Percentiles rank a stretch among this genome's conserved stretches.
Evolutionary conservation across 2,797 vertebrate species (phyloP).

Genomic region (Gymnothorax javanicus): DNA sequence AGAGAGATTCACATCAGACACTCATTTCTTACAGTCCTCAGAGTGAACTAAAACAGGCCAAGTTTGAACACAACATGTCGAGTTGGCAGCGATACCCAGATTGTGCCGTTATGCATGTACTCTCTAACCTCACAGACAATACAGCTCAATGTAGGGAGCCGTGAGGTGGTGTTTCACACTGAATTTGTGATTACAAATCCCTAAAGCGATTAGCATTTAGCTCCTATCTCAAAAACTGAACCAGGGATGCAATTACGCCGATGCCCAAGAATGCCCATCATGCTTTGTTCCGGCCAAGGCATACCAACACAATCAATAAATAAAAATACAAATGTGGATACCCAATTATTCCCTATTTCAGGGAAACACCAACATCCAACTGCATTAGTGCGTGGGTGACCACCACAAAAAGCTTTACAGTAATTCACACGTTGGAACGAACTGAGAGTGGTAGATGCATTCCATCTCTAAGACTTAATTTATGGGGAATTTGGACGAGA

Average conservation of each 20-base stretch:
- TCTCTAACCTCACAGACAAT: background rate
- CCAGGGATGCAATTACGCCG: too few relatives aligned
- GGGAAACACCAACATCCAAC: background rate
- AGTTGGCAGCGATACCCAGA: background rate
- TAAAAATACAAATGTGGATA: too few relatives aligned
- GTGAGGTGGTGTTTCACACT: background rate
- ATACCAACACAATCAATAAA: too few relatives aligned
- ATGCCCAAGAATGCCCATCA: too few relatives aligned
- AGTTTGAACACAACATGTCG: background rate
- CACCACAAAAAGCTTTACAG: background rate
- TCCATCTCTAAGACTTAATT: background rate
- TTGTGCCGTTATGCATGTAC: background rate
- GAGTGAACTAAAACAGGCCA: background rate
- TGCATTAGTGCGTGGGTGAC: background rate
- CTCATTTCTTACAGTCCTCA: background rate
- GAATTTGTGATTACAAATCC: background rate
- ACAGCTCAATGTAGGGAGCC: background rate
- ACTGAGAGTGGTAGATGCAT: background rate
- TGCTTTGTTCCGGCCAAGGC: too few relatives aligned
- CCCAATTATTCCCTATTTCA: too few relatives aligned
- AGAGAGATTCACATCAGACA: background rate
- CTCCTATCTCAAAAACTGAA: background rate
- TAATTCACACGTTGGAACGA: too few relatives aligned
- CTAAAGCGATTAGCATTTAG: background rate
- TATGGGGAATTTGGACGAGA: background rate